These are phyloP conservation scores for Oryzias curvinotus DNA, from an alignment of 2,113 vertebrate species.

Conservation along the genomic window DNA sequence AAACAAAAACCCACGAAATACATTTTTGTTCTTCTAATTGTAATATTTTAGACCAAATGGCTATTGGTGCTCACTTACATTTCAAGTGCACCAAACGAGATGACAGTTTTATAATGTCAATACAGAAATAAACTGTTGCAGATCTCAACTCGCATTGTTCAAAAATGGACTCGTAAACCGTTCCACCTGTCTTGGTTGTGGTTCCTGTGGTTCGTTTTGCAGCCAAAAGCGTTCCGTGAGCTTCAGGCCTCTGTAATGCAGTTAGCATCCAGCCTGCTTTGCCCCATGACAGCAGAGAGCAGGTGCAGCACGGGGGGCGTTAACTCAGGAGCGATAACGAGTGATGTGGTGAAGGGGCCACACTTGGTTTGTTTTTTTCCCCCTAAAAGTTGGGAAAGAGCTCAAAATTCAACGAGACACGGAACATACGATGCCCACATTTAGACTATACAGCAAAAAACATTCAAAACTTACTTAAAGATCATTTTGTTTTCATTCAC, in stretches of 20 bases:
- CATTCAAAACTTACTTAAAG: not conserved
- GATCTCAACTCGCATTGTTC: not conserved
- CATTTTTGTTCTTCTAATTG: too few species aligned
- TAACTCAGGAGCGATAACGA: not conserved
- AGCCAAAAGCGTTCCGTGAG: too few species aligned
- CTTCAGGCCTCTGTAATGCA: too few species aligned
- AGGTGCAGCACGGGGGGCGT: not conserved
- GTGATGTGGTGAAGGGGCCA: not conserved
- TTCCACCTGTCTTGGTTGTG: not conserved
- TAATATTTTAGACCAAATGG: not conserved
- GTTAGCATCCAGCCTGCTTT: not conserved
- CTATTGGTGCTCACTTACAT: not conserved
- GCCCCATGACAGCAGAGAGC: conserved; percentile 1
- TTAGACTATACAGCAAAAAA: not conserved
- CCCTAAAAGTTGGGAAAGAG: not conserved
- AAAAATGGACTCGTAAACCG: too few species aligned
- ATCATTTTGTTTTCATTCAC: not conserved
- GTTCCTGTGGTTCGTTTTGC: not conserved
- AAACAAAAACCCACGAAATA: too few species aligned
- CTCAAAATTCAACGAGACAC: not conserved
- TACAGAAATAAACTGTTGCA: not conserved
- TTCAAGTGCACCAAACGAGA: not conserved
- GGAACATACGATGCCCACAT: too few species aligned
- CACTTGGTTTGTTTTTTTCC: not conserved
- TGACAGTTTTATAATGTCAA: not conserved